Evolutionary conservation across 2,888 invertebrate species (phyloP), one percentile per base, ranked within the genome.

Genomic region (Bellardia pandia): DNA sequence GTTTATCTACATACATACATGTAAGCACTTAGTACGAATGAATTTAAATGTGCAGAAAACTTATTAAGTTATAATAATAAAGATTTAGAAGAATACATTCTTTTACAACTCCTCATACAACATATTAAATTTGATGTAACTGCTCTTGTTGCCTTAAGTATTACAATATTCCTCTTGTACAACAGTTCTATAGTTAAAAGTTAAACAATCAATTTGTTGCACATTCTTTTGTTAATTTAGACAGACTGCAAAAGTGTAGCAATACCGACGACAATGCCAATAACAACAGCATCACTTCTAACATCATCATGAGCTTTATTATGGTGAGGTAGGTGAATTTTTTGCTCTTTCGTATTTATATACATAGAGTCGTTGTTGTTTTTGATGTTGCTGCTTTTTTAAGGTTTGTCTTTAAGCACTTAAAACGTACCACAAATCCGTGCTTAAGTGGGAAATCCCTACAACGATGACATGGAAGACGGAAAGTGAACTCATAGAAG

Each of bases 131-230:
- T 69, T 51, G 14, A 40, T 71, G 33, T 62, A 53, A 53, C 14
- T 14, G 16, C 11, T 53, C 8, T 71, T 40, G 23, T 60, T 56
- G 30, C 40, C 23, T 51, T 42, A 71, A 64, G n/a, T 62, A 42
- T 13, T n/a, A 60, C 51, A 30, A 58, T 64, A 74, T 40, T 56
- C 45, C 14, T 33, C 33, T 69, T 48, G 37, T 64, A 51, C 37
- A n/a, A 37, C n/a, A 69, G 8, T 40, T 51, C 14, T 40, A 33
- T 62, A 45, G 76, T 62, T 77, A 14, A 77, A 81, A 77, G 80
- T 77, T 86, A 68, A 85, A 87, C 87, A 87, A 81, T 87, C 87
- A 87, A 87, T 87, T 85, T 87, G 87, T 87, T 87, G 77, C 84
- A 85, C 87, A 87, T 87, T 81, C 81, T 75, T 69, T 85, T 85